phyloP scores from a whole-genome alignment of 2,113 vertebrate genomes.

The Cyphomyrus plagiostoma region DNA sequence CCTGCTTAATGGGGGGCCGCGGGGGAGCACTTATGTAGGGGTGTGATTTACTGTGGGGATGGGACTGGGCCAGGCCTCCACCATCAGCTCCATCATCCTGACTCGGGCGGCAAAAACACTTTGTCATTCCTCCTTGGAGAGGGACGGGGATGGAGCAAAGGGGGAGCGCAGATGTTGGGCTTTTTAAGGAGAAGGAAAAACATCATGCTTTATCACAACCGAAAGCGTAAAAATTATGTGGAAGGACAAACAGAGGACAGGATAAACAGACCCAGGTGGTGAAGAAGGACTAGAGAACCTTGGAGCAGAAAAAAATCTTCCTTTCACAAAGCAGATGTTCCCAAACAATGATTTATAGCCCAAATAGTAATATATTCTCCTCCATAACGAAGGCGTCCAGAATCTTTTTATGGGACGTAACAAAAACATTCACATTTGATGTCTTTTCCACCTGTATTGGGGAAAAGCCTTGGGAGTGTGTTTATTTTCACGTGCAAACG shows the following conservation, averaged over 20 bases:
- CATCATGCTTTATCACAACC: background rate
- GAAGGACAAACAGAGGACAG: background rate
- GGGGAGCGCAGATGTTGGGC: background rate
- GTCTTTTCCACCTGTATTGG: background rate
- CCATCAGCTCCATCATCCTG: background rate
- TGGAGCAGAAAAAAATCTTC: background rate
- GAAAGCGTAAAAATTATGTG: background rate
- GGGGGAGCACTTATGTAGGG: background rate
- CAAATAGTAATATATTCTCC: background rate
- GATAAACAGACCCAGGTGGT: background rate
- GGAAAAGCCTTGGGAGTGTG: background rate
- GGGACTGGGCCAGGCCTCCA: too few relatives aligned
- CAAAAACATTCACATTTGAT: background rate
- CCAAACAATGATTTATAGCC: background rate
- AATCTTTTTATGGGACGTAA: background rate
- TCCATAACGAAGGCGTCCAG: background rate
- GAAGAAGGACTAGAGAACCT: background rate
- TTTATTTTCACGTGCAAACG: background rate
- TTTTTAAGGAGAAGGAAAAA: background rate
- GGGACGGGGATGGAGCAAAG: background rate
- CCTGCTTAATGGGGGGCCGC: background rate
- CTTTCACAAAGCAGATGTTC: constrained; percentile 8
- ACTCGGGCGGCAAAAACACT: background rate
- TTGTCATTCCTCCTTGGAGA: background rate
- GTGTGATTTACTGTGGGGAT: background rate